Evolutionary conservation across 2,888 invertebrate genomes (phyloP).

Genomic region (Nomada fabriciana): DNA sequence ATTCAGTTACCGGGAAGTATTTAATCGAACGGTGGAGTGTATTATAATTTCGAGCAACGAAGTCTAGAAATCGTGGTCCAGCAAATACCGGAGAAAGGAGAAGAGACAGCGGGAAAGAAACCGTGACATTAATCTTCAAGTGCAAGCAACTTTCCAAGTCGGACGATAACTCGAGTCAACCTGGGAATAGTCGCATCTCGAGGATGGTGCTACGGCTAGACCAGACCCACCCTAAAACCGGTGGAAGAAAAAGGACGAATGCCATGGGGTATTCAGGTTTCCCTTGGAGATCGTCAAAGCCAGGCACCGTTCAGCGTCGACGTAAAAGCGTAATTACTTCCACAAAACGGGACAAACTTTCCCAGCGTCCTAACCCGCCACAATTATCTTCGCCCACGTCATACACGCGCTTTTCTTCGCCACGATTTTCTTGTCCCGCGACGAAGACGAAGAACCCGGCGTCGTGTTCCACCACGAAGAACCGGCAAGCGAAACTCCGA

Average conservation of each 20-base stretch:
- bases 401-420: slow-evolving; percentile 12
- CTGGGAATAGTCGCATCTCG: neutral
- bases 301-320: slow-evolving; percentile 15
- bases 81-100: too few species aligned
- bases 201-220: neutral
- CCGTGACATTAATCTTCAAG: too few species aligned
- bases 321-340: slow-evolving; percentile 57
- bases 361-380: slow-evolving; percentile 13
- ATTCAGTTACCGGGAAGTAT: too few species aligned
- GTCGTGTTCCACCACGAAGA: slow-evolving; percentile 10
- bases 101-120: too few species aligned
- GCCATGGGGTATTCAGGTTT: slow-evolving; percentile 6
- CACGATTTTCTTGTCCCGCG: slow-evolving; percentile 2
- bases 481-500: slow-evolving; percentile 48
- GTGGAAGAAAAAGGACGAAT: neutral
- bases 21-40: too few species aligned
- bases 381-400: slow-evolving; percentile 38
- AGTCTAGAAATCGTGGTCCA: too few species aligned
- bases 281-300: slow-evolving; percentile 21
- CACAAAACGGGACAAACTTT: slow-evolving; percentile 47
- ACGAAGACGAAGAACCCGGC: neutral
- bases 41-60: too few species aligned
- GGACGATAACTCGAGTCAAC: too few species aligned
- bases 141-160: too few species aligned
- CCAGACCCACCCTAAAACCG: neutral